phyloP scores from a whole-genome alignment of 2,797 vertebrate species.

The Coluber constrictor region DNA sequence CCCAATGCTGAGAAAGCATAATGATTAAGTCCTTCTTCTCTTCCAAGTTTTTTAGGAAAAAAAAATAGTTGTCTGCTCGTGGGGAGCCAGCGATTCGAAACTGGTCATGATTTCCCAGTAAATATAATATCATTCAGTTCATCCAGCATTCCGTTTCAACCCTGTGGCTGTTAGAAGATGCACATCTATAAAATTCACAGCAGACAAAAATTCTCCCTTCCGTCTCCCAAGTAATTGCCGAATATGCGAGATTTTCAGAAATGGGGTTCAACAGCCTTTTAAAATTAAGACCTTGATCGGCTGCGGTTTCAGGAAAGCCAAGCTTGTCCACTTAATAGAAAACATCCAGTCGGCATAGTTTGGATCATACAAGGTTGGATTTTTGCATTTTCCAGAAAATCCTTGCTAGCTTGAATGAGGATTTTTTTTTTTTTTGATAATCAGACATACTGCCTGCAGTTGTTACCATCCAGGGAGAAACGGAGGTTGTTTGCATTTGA shows the following conservation, averaged over 20 bases:
- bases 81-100: not conserved
- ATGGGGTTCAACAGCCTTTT: not conserved
- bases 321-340: not conserved
- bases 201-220: not conserved
- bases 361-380: not conserved
- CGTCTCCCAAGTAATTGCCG: not conserved
- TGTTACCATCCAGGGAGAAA: not conserved
- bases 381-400: not conserved
- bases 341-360: not conserved
- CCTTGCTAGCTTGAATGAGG: not conserved
- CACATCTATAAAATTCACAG: not conserved
- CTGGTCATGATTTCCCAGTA: not conserved
- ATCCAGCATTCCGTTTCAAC: not conserved
- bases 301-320: not conserved
- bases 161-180: not conserved
- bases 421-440: not conserved
- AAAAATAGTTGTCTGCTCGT: not conserved
- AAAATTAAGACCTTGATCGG: not conserved
- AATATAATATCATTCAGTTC: not conserved
- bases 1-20: not conserved
- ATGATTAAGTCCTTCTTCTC: not conserved
- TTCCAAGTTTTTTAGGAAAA: not conserved
- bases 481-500: not conserved
- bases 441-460: conserved; percentile 1
- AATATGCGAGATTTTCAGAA: not conserved